Evolutionary conservation across 1,140 invertebrate genomes (phyloP).

Genomic region (Antheraea pernyi): DNA sequence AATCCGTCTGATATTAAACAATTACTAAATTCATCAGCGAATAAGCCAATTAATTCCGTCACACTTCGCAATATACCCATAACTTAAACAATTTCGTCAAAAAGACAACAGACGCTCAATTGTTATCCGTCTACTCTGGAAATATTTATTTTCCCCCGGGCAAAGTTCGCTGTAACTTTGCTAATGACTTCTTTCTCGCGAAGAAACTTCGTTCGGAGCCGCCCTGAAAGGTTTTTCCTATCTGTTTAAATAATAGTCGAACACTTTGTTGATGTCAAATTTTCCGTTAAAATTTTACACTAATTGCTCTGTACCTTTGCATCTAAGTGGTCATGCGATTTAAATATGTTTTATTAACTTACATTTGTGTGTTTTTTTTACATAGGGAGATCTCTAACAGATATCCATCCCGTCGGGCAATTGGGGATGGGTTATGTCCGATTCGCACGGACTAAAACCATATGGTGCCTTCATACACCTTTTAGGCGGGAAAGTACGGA

Average conservation of each 20-base stretch:
- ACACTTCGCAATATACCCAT: conserved; percentile 16
- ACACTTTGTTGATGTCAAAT: conserved; percentile 58
- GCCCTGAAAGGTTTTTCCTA: conserved; percentile 52
- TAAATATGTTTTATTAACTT: background rate
- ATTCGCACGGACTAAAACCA: no score
- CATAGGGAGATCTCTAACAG: no score
- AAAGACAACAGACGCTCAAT: conserved; percentile 46
- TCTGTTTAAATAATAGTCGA: conserved; percentile 61
- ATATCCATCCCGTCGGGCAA: no score
- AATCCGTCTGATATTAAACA: background rate
- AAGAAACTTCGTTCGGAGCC: conserved; percentile 53
- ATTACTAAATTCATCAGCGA: background rate
- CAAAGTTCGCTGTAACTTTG: conserved; percentile 55
- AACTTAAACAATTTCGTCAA: conserved; percentile 35
- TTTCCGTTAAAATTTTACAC: conserved; percentile 25
- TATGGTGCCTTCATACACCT: no score
- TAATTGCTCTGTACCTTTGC: background rate
- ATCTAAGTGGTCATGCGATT: background rate
- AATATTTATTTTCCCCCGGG: conserved; percentile 62
- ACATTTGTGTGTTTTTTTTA: no score
- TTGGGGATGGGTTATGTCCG: no score
- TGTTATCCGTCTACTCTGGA: conserved; percentile 50
- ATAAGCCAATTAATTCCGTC: conserved; percentile 21
- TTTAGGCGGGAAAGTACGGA: no score
- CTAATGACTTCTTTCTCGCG: conserved; percentile 68